Evolutionary conservation across 2,888 invertebrate genomes (phyloP), one percentile per base, ranked within the genome.

Genomic region (Suillia variegata): DNA sequence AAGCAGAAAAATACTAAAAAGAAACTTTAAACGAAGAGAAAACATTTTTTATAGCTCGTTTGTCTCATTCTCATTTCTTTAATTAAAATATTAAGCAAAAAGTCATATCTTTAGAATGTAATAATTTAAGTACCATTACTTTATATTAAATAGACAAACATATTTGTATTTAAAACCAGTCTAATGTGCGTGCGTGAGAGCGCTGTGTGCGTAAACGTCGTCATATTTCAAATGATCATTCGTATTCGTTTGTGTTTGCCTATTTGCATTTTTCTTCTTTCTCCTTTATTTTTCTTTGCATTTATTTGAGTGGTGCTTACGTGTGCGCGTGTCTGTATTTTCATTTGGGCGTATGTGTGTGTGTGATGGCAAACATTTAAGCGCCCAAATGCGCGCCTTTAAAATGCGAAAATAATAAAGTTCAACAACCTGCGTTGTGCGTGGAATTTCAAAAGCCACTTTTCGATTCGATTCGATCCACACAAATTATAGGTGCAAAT

Each of bases 371-470:
- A n/a, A 8, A 20, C 45, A 45, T 45, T 45, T 38, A 10, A 10
- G 31, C 31, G 31, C 6, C n/a, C n/a, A 6, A 26, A 26, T 26
- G 10, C 10, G 38, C 38, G 38, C 38, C n/a, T 38, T n/a, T 20
- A 45, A 45, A 45, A 45, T 45, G 45, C 4, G 45, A 45, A 45
- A 18, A 45, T 45, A 45, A 45, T 18, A 45, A 45, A 45, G 18
- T 45, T 45, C 20, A n/a, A 38, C n/a, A 38, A 13, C 20, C n/a
- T 13, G 17, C 18, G 6, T 45, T 45, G 45, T 45, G 45, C 45
- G 45, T 6, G 18, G 45, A 45, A 45, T 45, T 38, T 38, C 38
- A 10, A 26, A 26, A 26, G 10, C 6, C 26, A 26, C 26, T 6
- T 26, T 26, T n/a, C n/a, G n/a, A n/a, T n/a, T n/a, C n/a, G n/a